Conservation (phyloP, 1,140 invertebrate species). For the Drosophila equinoxialis region DNA sequence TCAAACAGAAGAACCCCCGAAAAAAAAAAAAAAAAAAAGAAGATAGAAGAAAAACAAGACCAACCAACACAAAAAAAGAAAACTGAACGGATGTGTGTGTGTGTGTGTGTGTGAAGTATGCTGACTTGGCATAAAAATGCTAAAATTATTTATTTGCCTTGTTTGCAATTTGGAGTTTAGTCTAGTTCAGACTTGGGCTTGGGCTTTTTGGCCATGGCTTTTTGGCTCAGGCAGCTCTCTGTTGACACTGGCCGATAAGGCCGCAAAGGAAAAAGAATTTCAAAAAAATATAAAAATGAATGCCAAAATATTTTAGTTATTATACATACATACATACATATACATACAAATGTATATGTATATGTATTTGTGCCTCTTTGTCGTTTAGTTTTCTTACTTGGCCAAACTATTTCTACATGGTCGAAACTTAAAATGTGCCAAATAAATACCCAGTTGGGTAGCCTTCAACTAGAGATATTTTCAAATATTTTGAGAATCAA, state of each 20-base stretch:
- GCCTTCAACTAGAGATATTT: too few relatives aligned
- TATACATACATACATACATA: constrained; percentile 12
- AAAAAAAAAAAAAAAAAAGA: not conserved
- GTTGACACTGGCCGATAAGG: constrained; percentile 73
- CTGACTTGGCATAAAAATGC: constrained; percentile 79
- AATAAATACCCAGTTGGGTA: too few relatives aligned
- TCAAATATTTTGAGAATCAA: too few relatives aligned
- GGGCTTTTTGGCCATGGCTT: too few relatives aligned
- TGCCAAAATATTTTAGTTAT: constrained; percentile 79
- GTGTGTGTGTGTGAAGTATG: constrained; percentile 33
- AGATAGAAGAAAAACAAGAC: not conserved
- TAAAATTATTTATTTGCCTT: constrained; percentile 81
- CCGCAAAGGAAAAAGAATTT: not conserved
- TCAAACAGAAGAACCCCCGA: constrained; percentile 31
- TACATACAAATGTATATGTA: too few relatives aligned
- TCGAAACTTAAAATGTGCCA: too few relatives aligned
- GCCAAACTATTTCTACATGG: not conserved
- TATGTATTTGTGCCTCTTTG: constrained; percentile 31
- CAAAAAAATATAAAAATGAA: constrained; percentile 39
- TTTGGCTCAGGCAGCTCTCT: constrained; percentile 30
- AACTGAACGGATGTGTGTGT: constrained; percentile 18
- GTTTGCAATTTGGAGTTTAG: constrained; percentile 69
- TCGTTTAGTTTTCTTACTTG: constrained; percentile 3
- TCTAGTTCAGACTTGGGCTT: not conserved
- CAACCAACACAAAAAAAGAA: not conserved